phyloP scores from a whole-genome alignment of 2,113 vertebrate genomes.

The Danio rerio region DNA sequence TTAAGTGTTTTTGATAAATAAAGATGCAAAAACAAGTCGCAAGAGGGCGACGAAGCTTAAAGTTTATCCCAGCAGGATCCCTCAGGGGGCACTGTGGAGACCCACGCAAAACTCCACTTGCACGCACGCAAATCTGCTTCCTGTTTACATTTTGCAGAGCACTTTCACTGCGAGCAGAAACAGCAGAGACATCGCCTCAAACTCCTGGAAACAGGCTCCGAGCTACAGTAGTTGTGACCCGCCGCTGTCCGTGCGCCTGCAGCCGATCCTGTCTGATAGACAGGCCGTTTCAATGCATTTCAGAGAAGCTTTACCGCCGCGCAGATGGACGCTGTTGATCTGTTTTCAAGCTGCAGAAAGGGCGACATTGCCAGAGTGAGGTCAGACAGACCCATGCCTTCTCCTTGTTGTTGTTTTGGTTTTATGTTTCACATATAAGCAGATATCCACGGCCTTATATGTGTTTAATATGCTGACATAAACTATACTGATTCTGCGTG shows the following conservation, averaged over 20 bases:
- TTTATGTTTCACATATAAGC: neutral
- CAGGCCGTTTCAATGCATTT: constrained; percentile 79
- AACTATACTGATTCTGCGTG: no score
- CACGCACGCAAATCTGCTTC: constrained; percentile 1
- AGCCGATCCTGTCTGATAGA: constrained; percentile 67
- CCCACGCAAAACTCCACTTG: constrained; percentile 4
- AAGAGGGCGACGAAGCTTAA: no score
- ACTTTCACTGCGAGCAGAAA: neutral
- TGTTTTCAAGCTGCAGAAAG: constrained; percentile 94
- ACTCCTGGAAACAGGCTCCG: constrained; percentile 10
- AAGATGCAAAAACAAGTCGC: no score
- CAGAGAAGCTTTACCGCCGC: constrained; percentile 72
- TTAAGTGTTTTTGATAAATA: no score
- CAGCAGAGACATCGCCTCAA: neutral
- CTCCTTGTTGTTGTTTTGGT: neutral
- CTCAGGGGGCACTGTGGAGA: neutral
- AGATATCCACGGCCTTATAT: neutral
- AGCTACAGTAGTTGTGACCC: neutral
- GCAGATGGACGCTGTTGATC: constrained; percentile 89
- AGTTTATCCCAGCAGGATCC: neutral
- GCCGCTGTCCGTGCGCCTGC: neutral
- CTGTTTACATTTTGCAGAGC: constrained; percentile 51
- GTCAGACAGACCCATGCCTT: constrained; percentile 72
- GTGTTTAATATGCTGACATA: no score
- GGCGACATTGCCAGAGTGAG: constrained; percentile 93